These are phyloP conservation scores for Eulemur albifrons DNA, from an alignment of 2,797 vertebrate genomes.

Conservation along the genomic window DNA sequence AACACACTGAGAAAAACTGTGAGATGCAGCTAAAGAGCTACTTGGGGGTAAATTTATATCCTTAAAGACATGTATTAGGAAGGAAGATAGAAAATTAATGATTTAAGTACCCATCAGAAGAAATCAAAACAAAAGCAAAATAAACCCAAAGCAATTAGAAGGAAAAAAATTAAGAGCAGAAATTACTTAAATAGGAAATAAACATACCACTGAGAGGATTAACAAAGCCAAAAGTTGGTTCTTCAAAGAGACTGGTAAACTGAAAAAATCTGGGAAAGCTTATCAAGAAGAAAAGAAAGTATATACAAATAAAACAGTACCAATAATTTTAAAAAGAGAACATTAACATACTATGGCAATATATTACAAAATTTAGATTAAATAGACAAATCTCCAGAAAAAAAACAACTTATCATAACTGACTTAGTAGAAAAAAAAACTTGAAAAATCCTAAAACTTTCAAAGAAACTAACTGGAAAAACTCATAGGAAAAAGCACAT, in stretches of 20 bases:
- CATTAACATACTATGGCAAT: neutral
- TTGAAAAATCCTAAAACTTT: neutral
- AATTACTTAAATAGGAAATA: neutral
- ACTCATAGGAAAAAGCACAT: neutral
- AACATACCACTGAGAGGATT: neutral
- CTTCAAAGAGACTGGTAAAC: neutral
- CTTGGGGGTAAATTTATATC: neutral
- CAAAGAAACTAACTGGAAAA: constrained; percentile 25
- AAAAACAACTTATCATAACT: neutral
- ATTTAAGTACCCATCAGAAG: neutral
- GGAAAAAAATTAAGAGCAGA: neutral
- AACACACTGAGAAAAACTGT: neutral
- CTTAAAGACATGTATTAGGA: neutral
- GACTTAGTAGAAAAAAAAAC: neutral
- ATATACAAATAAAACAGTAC: neutral
- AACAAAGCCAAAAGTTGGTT: neutral
- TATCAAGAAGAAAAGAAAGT: neutral
- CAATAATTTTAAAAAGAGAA: neutral
- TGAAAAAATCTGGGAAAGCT: neutral
- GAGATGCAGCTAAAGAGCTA: neutral
- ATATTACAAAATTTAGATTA: neutral
- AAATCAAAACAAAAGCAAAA: neutral
- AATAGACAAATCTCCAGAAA: neutral
- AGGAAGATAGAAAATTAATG: neutral
- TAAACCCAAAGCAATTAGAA: neutral